Percentiles rank a stretch among this genome's conserved stretches.
phyloP scores from a whole-genome alignment of 1,140 invertebrate species.

The Trichonephila clavipes region DNA sequence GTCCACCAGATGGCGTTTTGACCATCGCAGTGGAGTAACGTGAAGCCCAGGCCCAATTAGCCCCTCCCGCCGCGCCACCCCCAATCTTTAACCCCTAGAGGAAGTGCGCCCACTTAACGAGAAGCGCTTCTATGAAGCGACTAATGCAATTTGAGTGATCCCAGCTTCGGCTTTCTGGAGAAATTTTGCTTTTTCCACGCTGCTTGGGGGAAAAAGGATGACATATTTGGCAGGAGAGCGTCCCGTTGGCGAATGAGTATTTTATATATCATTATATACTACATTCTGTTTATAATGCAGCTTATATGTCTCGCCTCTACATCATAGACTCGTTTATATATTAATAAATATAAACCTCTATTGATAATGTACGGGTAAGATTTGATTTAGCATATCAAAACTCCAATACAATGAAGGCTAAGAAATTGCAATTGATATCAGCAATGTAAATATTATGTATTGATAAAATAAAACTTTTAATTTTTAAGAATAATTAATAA shows the following conservation, averaged over 20 bases:
- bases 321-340: too few species aligned
- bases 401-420: too few species aligned
- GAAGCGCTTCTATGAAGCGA: conserved; percentile 74
- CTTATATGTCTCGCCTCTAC: too few species aligned
- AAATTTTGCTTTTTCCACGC: conserved; percentile 63
- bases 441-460: too few species aligned
- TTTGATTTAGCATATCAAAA: too few species aligned
- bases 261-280: too few species aligned
- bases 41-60: conserved; percentile 72
- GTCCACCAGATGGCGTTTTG: conserved; percentile 75
- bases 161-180: conserved; percentile 69
- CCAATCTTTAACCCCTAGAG: conserved; percentile 73
- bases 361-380: too few species aligned
- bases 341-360: too few species aligned
- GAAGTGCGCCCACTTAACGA: conserved; percentile 74
- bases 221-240: neutral
- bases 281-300: too few species aligned
- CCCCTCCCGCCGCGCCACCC: conserved; percentile 52
- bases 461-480: too few species aligned
- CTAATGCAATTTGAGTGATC: conserved; percentile 76
- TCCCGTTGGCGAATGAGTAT: neutral
- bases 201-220: neutral
- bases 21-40: conserved; percentile 69
- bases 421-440: too few species aligned
- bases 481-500: too few species aligned